These are phyloP conservation scores for Argyrosomus japonicus DNA, from an alignment of 2,113 vertebrate genomes.

Conservation along the genomic window DNA sequence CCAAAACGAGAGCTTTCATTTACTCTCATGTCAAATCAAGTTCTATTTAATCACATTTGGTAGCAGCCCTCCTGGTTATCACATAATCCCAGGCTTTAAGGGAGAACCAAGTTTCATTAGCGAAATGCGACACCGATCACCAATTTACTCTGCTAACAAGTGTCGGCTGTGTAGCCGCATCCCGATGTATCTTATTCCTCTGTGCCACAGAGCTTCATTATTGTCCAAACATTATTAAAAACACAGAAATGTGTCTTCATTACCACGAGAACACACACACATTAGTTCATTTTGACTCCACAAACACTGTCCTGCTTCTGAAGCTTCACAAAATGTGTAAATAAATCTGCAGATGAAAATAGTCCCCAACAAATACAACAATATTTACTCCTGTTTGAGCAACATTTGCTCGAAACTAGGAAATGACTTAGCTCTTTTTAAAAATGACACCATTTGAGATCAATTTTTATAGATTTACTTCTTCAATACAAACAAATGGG, in stretches of 20 bases:
- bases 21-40: conserved; percentile 46
- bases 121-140: conserved; percentile 7
- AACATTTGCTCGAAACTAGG: not conserved
- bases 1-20: conserved; percentile 46
- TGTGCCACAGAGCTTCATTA: not conserved
- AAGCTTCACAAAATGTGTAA: not conserved
- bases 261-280: rapidly evolving
- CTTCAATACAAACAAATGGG: not conserved
- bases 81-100: conserved; percentile 21
- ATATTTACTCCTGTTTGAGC: not conserved
- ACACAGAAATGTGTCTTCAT: not conserved
- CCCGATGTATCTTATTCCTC: not conserved
- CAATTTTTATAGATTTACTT: not conserved
- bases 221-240: not conserved
- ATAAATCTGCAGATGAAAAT: not conserved
- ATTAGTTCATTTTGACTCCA: not conserved
- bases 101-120: conserved; percentile 44
- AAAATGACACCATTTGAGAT: not conserved
- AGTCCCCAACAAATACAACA: not conserved
- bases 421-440: not conserved
- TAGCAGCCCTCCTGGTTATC: conserved; percentile 46
- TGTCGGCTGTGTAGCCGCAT: not conserved
- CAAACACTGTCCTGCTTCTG: not conserved
- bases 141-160: conserved; percentile 28
- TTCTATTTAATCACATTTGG: conserved; percentile 45